Percentiles rank a stretch among this genome's conserved stretches.
These are phyloP conservation scores for Sarcophaga caerulescens DNA, from an alignment of 2,888 invertebrate species.

Conservation along the genomic window DNA sequence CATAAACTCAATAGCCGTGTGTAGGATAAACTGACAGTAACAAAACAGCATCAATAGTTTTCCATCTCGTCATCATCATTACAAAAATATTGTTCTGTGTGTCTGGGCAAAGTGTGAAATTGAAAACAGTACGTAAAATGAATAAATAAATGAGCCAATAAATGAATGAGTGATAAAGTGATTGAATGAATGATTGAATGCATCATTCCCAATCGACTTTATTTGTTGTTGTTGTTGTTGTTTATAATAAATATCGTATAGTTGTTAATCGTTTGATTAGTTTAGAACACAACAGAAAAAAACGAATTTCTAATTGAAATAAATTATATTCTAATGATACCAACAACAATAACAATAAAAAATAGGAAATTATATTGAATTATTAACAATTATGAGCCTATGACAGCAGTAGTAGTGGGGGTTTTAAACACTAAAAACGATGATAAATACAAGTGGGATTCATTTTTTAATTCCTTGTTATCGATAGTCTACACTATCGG, in stretches of 20 bases:
- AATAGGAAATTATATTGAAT: slow-evolving; percentile 7
- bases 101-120: slow-evolving; percentile 49
- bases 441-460: too few species aligned
- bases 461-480: too few species aligned
- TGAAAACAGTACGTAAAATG: slow-evolving; percentile 13
- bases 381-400: not conserved
- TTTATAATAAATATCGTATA: too few species aligned
- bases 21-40: too few species aligned
- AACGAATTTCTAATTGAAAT: slow-evolving; percentile 48
- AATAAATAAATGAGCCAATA: too few species aligned
- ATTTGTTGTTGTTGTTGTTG: too few species aligned
- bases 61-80: slow-evolving; percentile 36
- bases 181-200: slow-evolving; percentile 26
- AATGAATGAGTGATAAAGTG: not conserved
- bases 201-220: not conserved
- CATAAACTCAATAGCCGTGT: too few species aligned
- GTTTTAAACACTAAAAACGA: too few species aligned
- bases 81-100: not conserved
- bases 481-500: too few species aligned
- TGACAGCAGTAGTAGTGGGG: too few species aligned
- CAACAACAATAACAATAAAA: slow-evolving; percentile 9
- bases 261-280: slow-evolving; percentile 20
- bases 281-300: slow-evolving; percentile 7
- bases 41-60: not conserved
- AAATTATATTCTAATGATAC: slow-evolving; percentile 63